Conservation (phyloP, 2,888 invertebrate species). For the Cyclophora punctaria region DNA sequence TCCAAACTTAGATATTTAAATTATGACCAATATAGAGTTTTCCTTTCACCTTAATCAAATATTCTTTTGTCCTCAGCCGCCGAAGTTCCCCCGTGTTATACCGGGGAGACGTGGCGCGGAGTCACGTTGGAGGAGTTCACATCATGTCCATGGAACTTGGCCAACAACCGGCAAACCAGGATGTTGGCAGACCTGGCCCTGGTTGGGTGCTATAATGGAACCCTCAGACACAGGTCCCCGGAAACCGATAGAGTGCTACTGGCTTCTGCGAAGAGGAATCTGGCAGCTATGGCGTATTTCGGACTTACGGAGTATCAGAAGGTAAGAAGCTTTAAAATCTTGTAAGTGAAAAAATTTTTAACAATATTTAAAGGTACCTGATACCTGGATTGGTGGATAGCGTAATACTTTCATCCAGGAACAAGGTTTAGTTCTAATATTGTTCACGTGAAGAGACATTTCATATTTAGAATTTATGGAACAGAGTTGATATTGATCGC, state of each 20-base stretch:
- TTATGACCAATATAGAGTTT: too few relatives aligned
- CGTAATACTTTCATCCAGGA: too few relatives aligned
- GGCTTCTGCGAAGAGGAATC: constrained; percentile 95
- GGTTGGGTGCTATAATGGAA: constrained; percentile 95
- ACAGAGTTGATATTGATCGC: too few relatives aligned
- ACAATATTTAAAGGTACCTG: too few relatives aligned
- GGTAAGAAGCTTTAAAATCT: constrained; percentile 54
- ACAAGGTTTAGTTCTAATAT: too few relatives aligned
- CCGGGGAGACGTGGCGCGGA: constrained; percentile 88
- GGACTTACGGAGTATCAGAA: constrained; percentile 97
- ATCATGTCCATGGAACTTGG: constrained; percentile 93
- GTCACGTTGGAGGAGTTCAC: constrained; percentile 94
- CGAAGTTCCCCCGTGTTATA: constrained; percentile 90
- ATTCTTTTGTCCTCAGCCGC: constrained; percentile 51
- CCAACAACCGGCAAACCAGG: constrained; percentile 96
- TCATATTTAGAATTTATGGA: too few relatives aligned
- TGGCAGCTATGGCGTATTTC: constrained; percentile 97
- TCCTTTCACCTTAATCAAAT: neutral
- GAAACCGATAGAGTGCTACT: constrained; percentile 91
- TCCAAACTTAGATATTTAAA: too few relatives aligned
- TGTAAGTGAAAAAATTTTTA: too few relatives aligned
- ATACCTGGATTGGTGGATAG: too few relatives aligned
- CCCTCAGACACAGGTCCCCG: constrained; percentile 78
- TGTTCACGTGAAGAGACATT: too few relatives aligned
- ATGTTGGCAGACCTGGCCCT: constrained; percentile 97